Conservation (phyloP, 2,113 vertebrate genomes). For the Heterochromis multidens region DNA sequence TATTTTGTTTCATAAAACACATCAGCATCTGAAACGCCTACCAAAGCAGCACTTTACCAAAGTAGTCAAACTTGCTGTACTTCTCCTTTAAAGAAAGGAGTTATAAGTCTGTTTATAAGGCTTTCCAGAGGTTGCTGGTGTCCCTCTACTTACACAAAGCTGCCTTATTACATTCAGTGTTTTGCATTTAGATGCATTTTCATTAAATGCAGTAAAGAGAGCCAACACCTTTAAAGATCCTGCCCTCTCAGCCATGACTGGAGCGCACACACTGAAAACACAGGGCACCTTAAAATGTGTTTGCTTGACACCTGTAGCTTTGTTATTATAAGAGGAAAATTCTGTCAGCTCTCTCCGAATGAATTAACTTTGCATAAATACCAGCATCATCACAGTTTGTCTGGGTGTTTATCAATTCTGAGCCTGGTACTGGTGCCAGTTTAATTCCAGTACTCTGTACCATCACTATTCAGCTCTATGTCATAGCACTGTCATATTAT, state of each 20-base stretch:
- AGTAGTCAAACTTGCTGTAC: not conserved
- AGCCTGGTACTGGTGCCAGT: accelerated
- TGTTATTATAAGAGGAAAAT: not conserved
- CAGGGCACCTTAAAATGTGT: not conserved
- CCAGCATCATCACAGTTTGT: not conserved
- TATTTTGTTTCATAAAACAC: not conserved
- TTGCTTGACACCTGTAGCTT: not conserved
- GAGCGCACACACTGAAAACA: not conserved
- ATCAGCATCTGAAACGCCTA: not conserved
- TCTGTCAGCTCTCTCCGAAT: not conserved
- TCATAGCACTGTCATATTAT: not conserved
- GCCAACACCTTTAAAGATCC: not conserved
- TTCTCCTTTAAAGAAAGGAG: not conserved
- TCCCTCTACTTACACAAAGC: accelerated
- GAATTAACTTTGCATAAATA: not conserved
- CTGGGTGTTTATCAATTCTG: not conserved
- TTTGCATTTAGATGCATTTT: not conserved
- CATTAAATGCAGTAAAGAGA: not conserved
- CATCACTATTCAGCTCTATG: not conserved
- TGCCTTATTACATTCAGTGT: not conserved
- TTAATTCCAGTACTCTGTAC: not conserved
- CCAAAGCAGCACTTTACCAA: not conserved
- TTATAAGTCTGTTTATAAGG: not conserved
- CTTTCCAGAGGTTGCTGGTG: not conserved
- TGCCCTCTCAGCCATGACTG: not conserved